A percentile compares a stretch with the other conserved stretches of the same genome.
Conservation (phyloP, 2,888 invertebrate genomes). For the Blera fallax region DNA sequence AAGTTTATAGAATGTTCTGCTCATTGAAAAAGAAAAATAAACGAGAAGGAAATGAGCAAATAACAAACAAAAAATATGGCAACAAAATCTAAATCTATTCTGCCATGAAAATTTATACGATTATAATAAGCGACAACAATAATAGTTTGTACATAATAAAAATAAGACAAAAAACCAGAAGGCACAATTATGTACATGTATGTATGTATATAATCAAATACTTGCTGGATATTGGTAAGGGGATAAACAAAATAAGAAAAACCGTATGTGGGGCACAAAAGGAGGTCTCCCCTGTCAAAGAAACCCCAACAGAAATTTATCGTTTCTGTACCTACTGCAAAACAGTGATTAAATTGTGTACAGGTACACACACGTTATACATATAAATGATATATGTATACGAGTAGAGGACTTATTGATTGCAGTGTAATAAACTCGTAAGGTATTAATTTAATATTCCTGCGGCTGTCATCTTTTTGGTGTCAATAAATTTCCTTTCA, state of each 20-base stretch:
- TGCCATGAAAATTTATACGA: slow-evolving; percentile 20
- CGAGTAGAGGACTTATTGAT: background rate
- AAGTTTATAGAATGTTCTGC: background rate
- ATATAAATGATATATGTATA: background rate
- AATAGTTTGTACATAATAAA: background rate
- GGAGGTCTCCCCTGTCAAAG: background rate
- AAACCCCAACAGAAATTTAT: background rate
- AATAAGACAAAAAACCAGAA: background rate
- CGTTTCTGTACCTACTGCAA: background rate
- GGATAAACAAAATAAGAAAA: background rate
- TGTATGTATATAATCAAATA: background rate
- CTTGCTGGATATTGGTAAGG: background rate
- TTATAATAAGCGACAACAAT: slow-evolving; percentile 10
- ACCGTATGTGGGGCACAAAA: background rate
- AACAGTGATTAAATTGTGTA: background rate
- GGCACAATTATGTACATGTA: background rate
- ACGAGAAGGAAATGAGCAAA: background rate
- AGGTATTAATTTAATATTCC: slow-evolving; percentile 1
- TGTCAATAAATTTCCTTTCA: slow-evolving; percentile 1
- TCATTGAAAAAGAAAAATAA: background rate
- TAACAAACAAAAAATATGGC: background rate
- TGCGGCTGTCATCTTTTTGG: slow-evolving; percentile 13
- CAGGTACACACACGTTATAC: background rate
- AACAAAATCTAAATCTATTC: slow-evolving; percentile 3
- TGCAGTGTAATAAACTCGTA: background rate